Evolutionary conservation across 2,797 vertebrate genomes (phyloP), one percentile per base, ranked within the genome.

Genomic region (Lycodopsis pacificus): DNA sequence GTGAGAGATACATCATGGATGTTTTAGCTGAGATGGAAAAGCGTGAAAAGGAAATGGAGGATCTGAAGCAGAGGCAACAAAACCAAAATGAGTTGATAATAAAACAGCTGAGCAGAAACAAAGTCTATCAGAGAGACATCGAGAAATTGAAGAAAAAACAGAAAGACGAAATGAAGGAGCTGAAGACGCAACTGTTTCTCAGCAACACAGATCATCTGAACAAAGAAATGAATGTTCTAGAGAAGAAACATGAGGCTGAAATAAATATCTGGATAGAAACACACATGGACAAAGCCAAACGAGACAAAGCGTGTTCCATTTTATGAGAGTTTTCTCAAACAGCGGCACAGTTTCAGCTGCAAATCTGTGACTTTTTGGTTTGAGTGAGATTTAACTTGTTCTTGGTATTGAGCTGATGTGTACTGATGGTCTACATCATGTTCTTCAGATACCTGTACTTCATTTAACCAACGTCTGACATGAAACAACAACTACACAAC

Each of bases 231-330:
- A 2, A 13, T 0, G 12, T 15, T 15, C 56, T 85, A 0, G 20
- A 44, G 0, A 38, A 38, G 7, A 25, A 0, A 0, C 84, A 90
- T 2, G 63, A 90, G 5, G 27, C 49, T 2, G 79, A 90, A 48
- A n/a, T 57, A 0, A 10, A 87, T 3, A 4, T n/a, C 0, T 88
- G 79, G 87, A 79, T 75, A 15, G 34, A 64, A 25, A 49, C 64
- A 11, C 19, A 57, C 6, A 49, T 78, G 42, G 30, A 66, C 56
- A 83, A 38, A 20, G 36, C 36, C 1, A 27, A 0, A 8, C 4
- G 61, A 5, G 7, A 34, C 9, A 57, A 13, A 2, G 0, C 0
- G 2, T 87, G 88, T 34, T 13, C 4, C 3, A 65, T 89, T 51
- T 72, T 76, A 20, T 86, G 65, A 87, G 30, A 30, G 7, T 3